Evolutionary conservation across 30 jellyfish, hydroid and myxozoan genomes (phyloP).

Genomic region (Morbakka virulenta): DNA sequence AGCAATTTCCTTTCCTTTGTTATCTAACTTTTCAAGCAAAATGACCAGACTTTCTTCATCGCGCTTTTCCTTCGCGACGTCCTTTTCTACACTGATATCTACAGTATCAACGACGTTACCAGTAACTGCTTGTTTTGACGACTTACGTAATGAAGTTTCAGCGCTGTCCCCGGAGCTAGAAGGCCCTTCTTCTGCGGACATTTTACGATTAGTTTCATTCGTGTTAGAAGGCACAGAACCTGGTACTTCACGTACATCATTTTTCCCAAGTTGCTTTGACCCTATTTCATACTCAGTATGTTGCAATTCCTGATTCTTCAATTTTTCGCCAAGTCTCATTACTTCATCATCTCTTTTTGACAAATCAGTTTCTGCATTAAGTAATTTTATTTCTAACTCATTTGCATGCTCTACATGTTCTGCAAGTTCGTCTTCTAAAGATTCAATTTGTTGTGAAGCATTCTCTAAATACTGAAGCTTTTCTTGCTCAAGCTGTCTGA

Average conservation of each 20-base stretch:
- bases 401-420: not conserved
- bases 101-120: not conserved
- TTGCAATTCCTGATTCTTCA: not conserved
- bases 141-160: not conserved
- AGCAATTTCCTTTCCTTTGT: not conserved
- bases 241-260: not conserved
- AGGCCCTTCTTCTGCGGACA: no score
- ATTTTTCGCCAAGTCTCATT: not conserved
- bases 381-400: constrained; percentile 30
- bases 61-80: not conserved
- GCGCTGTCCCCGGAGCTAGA: not conserved
- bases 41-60: not conserved
- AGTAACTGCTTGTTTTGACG: not conserved
- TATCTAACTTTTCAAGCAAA: not conserved
- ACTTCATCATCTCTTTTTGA: constrained; percentile 45
- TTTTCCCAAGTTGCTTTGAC: not conserved
- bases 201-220: not conserved
- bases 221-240: no score
- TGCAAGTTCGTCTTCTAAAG: constrained; percentile 2
- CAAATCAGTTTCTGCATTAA: constrained; percentile 36
- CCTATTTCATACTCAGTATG: not conserved
- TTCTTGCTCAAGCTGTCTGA: not conserved
- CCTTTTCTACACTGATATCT: not conserved
- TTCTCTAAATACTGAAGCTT: not conserved
- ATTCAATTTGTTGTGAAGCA: not conserved